Percentiles rank a stretch among this genome's conserved stretches.
Conservation (phyloP, 2,113 vertebrate genomes). For the Megaleporinus macrocephalus region DNA sequence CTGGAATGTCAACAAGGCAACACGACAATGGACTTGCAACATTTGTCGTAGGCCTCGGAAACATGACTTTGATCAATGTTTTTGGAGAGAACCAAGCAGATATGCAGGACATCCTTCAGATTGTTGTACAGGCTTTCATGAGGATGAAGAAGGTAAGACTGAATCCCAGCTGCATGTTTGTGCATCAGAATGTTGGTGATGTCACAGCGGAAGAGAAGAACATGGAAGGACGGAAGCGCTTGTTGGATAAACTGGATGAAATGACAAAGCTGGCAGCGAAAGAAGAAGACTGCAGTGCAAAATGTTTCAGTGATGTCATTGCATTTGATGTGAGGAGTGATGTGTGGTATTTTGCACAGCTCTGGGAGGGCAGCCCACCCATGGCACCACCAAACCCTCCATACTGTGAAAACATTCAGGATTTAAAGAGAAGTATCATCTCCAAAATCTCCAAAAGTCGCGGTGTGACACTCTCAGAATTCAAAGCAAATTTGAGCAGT, state of each 20-base stretch:
- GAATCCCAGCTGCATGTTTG: constrained; percentile 72
- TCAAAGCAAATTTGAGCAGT: constrained; percentile 66
- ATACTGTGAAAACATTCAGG: constrained; percentile 56
- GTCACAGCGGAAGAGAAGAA: constrained; percentile 66
- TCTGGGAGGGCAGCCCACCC: constrained; percentile 60
- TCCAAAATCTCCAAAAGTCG: constrained; percentile 26
- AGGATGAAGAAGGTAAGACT: constrained; percentile 75
- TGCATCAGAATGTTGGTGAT: constrained; percentile 73
- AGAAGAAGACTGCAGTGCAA: constrained; percentile 64
- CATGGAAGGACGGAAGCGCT: constrained; percentile 62
- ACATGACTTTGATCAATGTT: constrained; percentile 72
- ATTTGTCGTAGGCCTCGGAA: constrained; percentile 73
- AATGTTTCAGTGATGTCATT: constrained; percentile 66
- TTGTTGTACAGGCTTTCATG: constrained; percentile 70
- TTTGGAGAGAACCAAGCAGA: constrained; percentile 75
- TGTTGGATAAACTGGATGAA: constrained; percentile 69
- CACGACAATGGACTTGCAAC: constrained; percentile 73
- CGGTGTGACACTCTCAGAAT: constrained; percentile 56
- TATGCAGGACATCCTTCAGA: constrained; percentile 75
- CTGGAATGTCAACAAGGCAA: constrained; percentile 56
- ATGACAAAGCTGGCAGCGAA: constrained; percentile 67
- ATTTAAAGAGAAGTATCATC: constrained; percentile 48
- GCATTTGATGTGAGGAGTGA: constrained; percentile 48
- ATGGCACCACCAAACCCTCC: constrained; percentile 59
- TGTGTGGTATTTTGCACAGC: constrained; percentile 60